Base-by-base conservation (phyloP, 2,797 vertebrate genomes). In the Enteromius mattozi region DNA sequence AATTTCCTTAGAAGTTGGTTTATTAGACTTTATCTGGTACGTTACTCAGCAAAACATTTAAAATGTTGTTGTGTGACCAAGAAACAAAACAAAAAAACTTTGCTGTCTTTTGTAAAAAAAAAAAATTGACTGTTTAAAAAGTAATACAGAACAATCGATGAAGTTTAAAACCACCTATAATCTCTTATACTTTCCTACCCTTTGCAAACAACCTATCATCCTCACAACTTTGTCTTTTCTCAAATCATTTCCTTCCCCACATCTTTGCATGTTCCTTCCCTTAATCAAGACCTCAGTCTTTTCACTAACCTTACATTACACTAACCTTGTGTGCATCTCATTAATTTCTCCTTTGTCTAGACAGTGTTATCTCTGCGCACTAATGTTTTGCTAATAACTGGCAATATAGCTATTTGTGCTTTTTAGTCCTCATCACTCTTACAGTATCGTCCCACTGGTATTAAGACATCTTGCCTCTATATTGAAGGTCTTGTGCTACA, bases 101-200 rank as follows among this genome's bases (percentile, higher is more conserved):
- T 1, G 49, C 40, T 47, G 4, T 75, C 33, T 76, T 76, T 76
- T 49, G 13, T 66, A 65, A 65, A 51, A 51, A 30, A 47, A 47
- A 3, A 47, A 45, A 51, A 27, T 90, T 87, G 88, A 88, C 72
- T 86, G 72, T 63, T 77, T 24, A 47, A 76, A 74, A 59, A 45
- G 40, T 70, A 47, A 68, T 47, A 47, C 16, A 69, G 74, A 84
- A 78, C 49, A 78, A 78, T 61, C 35, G 19, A 27, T 45, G 35
- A 68, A 42, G 68, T 84, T 84, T 78, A 51, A 61, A 79, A 84
- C 54, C 83, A 84, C 54, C 83, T 49, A 65, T 42, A 63, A 37
- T 70, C 66, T 69, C 65, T 37, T 33, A 68, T 37, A 33, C n/a
- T 51, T 33, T 61, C 54, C 49, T 33, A 21, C 27, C 30, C 59